Evolutionary conservation across 1,140 invertebrate species (phyloP).

Genomic region (Argopecten irradians): DNA sequence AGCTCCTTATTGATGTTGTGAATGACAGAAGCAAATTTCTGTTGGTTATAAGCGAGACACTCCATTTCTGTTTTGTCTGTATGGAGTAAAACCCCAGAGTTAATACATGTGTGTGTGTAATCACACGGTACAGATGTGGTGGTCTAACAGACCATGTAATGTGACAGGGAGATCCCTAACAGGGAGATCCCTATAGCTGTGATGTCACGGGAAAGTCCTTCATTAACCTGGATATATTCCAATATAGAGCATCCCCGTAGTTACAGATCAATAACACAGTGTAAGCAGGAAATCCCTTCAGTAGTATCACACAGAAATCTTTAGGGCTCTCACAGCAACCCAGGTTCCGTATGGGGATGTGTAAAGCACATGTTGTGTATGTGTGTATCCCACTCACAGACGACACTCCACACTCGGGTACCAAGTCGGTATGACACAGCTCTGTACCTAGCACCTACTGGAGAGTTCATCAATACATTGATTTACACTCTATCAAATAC

Average conservation of each 20-base stretch:
- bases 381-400: background rate
- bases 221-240: too few species aligned
- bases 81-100: background rate
- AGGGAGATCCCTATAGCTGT: background rate
- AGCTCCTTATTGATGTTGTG: slow-evolving; percentile 73
- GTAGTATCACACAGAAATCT: too few species aligned
- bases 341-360: background rate
- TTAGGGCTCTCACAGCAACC: background rate
- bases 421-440: background rate
- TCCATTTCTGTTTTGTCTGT: slow-evolving; percentile 56
- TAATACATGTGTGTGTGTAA: background rate
- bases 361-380: background rate
- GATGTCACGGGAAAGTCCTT: background rate
- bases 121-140: background rate
- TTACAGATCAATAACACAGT: too few species aligned
- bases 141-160: background rate
- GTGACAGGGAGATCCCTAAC: background rate
- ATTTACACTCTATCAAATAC: background rate
- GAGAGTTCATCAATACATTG: slow-evolving; percentile 7
- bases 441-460: background rate
- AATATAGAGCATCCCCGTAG: too few species aligned
- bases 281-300: background rate
- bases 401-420: background rate
- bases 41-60: slow-evolving; percentile 67
- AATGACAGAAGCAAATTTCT: slow-evolving; percentile 71